Evolutionary conservation across 1,140 invertebrate genomes (phyloP), one percentile per base, ranked within the genome.

Genomic region (Berghia stephanieae): DNA sequence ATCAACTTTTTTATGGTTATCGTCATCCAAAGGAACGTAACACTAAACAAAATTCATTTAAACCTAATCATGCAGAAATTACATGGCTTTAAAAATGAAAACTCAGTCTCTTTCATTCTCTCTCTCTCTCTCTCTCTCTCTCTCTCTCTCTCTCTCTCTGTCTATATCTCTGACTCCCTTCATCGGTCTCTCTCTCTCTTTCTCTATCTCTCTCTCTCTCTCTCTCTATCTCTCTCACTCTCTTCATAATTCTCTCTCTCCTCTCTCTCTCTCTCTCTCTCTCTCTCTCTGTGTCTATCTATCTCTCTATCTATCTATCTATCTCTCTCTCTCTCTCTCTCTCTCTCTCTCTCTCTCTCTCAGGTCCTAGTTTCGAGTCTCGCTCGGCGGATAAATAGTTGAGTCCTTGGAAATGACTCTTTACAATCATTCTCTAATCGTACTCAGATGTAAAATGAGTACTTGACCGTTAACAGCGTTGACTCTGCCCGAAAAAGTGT

Each of bases 31-130:
- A 40, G 57, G 31, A 27, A 38, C 1, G 34, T 27, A 27, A 77
- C 69, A 70, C 34, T 66, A 67, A 87, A 88, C 27, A 27, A 63
- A 16, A 63, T 13, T 8, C 57, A 18, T 63, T 63, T 63, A 18
- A 21, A 21, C n/a, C n/a, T 67, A n/a, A 49, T 75, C 38, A 34
- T 75, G 42, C 40, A 63, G 40, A 27, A 78, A 40, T 13, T 21
- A 13, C 42, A 69, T n/a, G n/a, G 21, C 2, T 3, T 36, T 63
- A 34, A 43, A n/a, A 46, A 36, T 74, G 38, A 6, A 72, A 16
- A 73, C 52, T 46, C 0, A 60, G 49, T 75, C 27, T 75, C 72
- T 75, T 36, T 75, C 52, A 40, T 42, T 75, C 72, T 63, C 3
- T 66, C 27, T 78, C n/a, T 73, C 57, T 57, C 43, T 73, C 38